Evolutionary conservation across 2,888 invertebrate genomes (phyloP).

Genomic region (Spisula solida): DNA sequence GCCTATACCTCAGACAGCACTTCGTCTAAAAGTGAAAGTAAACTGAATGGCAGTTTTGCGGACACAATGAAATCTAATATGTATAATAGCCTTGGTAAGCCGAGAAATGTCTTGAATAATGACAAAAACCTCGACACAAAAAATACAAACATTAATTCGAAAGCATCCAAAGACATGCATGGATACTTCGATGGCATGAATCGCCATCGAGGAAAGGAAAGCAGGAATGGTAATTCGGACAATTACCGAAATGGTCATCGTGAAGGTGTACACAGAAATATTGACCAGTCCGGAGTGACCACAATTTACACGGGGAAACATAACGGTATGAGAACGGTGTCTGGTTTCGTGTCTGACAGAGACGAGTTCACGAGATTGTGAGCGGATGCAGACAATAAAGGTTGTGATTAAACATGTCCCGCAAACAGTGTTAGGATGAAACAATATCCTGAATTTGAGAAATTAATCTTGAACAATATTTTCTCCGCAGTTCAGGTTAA

Average conservation of each 20-base stretch:
- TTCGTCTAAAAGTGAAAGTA: conserved; percentile 76
- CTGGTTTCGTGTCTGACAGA: conserved; percentile 47
- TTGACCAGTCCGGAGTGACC: conserved; percentile 41
- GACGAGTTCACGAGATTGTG: conserved; percentile 67
- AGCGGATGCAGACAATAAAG: not conserved
- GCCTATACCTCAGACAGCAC: conserved; percentile 76
- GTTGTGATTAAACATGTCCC: not conserved
- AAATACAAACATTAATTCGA: conserved; percentile 46
- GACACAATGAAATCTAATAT: conserved; percentile 70
- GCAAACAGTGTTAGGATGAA: not conserved
- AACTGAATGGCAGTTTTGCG: conserved; percentile 68
- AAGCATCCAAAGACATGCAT: conserved; percentile 64
- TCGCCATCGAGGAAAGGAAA: conserved; percentile 44
- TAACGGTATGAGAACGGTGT: conserved; percentile 52
- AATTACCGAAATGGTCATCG: conserved; percentile 46
- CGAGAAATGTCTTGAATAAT: conserved; percentile 53
- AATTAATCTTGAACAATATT: too few relatives aligned
- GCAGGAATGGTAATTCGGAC: conserved; percentile 36
- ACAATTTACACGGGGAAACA: conserved; percentile 64
- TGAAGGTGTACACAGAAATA: conserved; percentile 25
- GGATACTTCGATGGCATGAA: conserved; percentile 62
- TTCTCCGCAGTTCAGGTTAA: too few relatives aligned
- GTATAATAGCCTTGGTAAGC: conserved; percentile 67
- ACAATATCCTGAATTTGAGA: too few relatives aligned
- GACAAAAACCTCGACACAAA: conserved; percentile 58